These are phyloP conservation scores for Pantherophis guttatus DNA, from an alignment of 2,113 vertebrate genomes.

Conservation along the genomic window DNA sequence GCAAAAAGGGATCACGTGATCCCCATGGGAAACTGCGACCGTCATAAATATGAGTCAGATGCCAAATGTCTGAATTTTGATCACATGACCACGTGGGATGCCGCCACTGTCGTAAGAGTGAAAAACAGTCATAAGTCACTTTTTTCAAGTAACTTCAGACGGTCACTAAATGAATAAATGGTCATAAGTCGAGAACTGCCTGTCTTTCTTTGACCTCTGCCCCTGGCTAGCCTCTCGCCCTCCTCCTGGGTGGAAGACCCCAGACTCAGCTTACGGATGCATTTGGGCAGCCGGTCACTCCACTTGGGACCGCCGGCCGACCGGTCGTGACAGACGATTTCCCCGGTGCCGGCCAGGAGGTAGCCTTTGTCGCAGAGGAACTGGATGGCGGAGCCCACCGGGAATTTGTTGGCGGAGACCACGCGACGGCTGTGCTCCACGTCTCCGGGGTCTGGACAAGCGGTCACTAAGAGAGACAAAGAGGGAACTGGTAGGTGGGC, in stretches of 20 bases:
- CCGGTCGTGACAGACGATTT: slow-evolving; percentile 85
- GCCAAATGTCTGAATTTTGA: too few species aligned
- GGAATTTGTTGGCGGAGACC: slow-evolving; percentile 83
- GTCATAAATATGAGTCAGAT: too few species aligned
- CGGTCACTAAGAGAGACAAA: slow-evolving; percentile 72
- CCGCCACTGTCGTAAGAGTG: too few species aligned
- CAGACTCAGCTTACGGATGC: slow-evolving; percentile 76
- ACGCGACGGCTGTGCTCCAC: slow-evolving; percentile 89
- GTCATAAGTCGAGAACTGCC: too few species aligned
- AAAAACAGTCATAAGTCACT: too few species aligned
- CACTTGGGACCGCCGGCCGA: slow-evolving; percentile 85
- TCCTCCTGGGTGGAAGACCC: background rate
- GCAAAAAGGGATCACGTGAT: too few species aligned
- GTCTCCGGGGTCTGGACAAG: slow-evolving; percentile 85
- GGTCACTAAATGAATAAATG: too few species aligned
- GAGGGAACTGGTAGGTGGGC: fast-evolving
- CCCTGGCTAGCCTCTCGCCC: too few species aligned
- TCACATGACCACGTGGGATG: too few species aligned
- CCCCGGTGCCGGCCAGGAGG: slow-evolving; percentile 77
- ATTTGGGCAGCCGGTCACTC: slow-evolving; percentile 88
- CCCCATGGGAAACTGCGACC: too few species aligned
- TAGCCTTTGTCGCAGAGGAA: slow-evolving; percentile 90
- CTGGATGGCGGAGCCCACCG: slow-evolving; percentile 85
- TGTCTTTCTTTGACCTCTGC: background rate
- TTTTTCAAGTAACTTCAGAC: too few species aligned